These are phyloP conservation scores for Aricia agestis DNA, from an alignment of 1,140 invertebrate genomes.

Conservation along the genomic window DNA sequence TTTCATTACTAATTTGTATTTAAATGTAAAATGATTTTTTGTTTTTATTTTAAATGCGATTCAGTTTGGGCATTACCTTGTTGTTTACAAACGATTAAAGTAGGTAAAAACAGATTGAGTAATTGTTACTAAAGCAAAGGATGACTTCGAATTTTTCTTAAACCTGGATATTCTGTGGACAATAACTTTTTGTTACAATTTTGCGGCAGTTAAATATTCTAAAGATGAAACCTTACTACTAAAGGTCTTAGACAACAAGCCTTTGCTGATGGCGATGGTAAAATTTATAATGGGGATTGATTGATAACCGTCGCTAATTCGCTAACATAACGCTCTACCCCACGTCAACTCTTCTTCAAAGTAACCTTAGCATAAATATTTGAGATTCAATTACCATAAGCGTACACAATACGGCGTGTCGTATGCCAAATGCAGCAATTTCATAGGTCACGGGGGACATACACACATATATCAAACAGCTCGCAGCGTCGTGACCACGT, in stretches of 20 bases:
- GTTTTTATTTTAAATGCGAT: background rate
- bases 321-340: background rate
- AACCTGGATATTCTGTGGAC: too few species aligned
- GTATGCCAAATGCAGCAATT: slow-evolving; percentile 33
- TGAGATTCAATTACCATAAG: slow-evolving; percentile 10
- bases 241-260: too few species aligned
- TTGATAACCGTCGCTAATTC: too few species aligned
- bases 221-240: too few species aligned
- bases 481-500: slow-evolving; percentile 46
- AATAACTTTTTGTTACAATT: too few species aligned
- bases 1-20: background rate
- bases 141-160: too few species aligned
- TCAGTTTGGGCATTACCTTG: background rate
- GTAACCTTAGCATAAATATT: background rate
- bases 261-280: too few species aligned
- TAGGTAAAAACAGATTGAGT: too few species aligned
- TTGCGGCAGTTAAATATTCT: too few species aligned
- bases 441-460: slow-evolving; percentile 28
- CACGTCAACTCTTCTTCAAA: background rate
- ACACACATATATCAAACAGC: slow-evolving; percentile 23
- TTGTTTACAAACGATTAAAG: background rate
- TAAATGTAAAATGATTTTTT: background rate
- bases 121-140: too few species aligned
- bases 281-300: too few species aligned
- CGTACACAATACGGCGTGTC: slow-evolving; percentile 5